Percentiles rank a stretch among this genome's conserved stretches.
These are phyloP conservation scores for Pelagia noctiluca DNA, from an alignment of 30 jellyfish, hydroid and myxozoan genomes.

Conservation along the genomic window DNA sequence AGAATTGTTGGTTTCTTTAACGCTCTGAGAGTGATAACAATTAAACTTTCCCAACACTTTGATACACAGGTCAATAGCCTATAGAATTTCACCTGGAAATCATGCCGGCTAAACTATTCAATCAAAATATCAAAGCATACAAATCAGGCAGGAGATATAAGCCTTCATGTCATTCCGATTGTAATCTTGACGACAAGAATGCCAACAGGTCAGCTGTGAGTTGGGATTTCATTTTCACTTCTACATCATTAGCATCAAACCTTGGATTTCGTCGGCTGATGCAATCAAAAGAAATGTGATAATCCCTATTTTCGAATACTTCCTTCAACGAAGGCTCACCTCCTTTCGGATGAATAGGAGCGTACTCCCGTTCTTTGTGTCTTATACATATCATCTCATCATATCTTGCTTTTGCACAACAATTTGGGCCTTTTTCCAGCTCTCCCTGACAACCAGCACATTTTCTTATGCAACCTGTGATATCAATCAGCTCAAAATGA, in stretches of 20 bases:
- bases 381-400: constrained; percentile 13
- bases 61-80: neutral
- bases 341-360: too few relatives aligned
- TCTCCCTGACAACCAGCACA: constrained; percentile 31
- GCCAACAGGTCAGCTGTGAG: constrained; percentile 19
- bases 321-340: too few relatives aligned
- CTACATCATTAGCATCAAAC: constrained; percentile 9
- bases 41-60: neutral
- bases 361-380: constrained; percentile 28
- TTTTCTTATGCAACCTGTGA: constrained; percentile 16
- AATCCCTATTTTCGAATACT: too few relatives aligned
- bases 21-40: neutral
- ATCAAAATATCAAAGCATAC: neutral
- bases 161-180: constrained; percentile 8
- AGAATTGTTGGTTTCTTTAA: neutral
- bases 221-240: constrained; percentile 5
- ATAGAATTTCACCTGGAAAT: neutral
- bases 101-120: neutral
- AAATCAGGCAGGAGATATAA: neutral
- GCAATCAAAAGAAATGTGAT: too few relatives aligned
- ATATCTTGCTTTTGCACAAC: constrained; percentile 1
- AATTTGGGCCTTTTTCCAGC: constrained; percentile 17
- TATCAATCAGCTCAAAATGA: constrained; percentile 7
- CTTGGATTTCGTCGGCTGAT: too few relatives aligned
- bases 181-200: neutral